Percentiles rank a stretch among this genome's conserved stretches.
These are phyloP conservation scores for Brachionus calyciflorus DNA, from an alignment of 1,140 invertebrate species.

Conservation along the genomic window DNA sequence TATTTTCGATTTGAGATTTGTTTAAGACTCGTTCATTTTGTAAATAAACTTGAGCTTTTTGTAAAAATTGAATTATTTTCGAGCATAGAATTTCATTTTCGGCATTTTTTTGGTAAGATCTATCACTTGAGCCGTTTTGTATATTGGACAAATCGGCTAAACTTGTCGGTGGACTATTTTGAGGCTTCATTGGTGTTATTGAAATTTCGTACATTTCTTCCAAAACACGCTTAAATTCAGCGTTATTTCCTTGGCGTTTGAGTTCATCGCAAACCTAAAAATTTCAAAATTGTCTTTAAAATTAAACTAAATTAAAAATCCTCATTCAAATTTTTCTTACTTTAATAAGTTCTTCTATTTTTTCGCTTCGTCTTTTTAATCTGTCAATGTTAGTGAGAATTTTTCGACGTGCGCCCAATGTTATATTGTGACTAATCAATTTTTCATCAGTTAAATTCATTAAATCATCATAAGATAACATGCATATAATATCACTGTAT, in stretches of 20 bases:
- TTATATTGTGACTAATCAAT: background rate
- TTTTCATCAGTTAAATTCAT: constrained; percentile 38
- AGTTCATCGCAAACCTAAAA: background rate
- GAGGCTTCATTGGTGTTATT: constrained; percentile 14
- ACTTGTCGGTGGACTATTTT: constrained; percentile 30
- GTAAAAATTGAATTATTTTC: constrained; percentile 9
- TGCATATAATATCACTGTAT: background rate
- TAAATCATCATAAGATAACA: constrained; percentile 15
- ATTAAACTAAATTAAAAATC: background rate
- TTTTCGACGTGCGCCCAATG: constrained; percentile 31
- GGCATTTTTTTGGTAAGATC: background rate
- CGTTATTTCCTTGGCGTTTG: background rate
- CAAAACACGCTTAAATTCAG: background rate
- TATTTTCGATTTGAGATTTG: too few species aligned
- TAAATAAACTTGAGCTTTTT: constrained; percentile 18
- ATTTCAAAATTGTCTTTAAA: background rate
- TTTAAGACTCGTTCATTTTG: background rate
- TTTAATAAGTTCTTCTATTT: constrained; percentile 2
- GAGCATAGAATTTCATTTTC: background rate
- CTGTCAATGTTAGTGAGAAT: constrained; percentile 5
- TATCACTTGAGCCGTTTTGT: background rate
- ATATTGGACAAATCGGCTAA: constrained; percentile 29
- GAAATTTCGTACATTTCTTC: constrained; percentile 10
- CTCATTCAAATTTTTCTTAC: background rate
- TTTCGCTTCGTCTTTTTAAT: background rate